Conservation (phyloP, 1,140 invertebrate genomes). For the Sitophilus oryzae region DNA sequence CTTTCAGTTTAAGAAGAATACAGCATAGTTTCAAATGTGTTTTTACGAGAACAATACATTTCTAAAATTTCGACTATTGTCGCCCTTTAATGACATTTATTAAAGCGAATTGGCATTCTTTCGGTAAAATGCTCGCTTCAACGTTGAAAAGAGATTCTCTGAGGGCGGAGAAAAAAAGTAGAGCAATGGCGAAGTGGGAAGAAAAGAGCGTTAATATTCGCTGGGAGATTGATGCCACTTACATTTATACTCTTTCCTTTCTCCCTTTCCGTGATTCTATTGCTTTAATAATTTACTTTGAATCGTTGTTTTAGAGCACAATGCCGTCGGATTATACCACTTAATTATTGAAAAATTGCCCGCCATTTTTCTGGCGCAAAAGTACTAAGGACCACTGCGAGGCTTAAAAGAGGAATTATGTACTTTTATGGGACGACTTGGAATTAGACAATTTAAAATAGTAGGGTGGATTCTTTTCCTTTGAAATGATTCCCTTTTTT, state of each 20-base stretch:
- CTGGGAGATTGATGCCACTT: conserved; percentile 6
- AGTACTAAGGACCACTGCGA: not conserved
- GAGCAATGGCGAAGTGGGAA: not conserved
- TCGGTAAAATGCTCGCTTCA: not conserved
- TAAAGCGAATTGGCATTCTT: conserved; percentile 3
- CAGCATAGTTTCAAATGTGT: no score
- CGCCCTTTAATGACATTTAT: not conserved
- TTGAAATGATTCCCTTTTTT: no score
- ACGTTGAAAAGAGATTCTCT: not conserved
- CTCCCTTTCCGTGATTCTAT: not conserved
- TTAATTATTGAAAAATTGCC: not conserved
- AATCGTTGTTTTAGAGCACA: not conserved
- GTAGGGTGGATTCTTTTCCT: not conserved
- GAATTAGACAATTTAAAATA: not conserved
- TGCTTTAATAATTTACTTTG: not conserved
- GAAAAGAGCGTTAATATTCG: conserved; percentile 9
- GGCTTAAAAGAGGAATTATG: not conserved
- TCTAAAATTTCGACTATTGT: not conserved
- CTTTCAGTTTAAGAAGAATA: no score
- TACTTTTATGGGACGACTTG: not conserved
- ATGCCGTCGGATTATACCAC: not conserved
- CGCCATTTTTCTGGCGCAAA: not conserved
- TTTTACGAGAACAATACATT: not conserved
- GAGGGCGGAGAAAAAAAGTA: not conserved
- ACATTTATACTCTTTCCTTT: conserved; percentile 1